Base-by-base conservation (phyloP, 2,113 vertebrate species). In the Saccopteryx bilineata region DNA sequence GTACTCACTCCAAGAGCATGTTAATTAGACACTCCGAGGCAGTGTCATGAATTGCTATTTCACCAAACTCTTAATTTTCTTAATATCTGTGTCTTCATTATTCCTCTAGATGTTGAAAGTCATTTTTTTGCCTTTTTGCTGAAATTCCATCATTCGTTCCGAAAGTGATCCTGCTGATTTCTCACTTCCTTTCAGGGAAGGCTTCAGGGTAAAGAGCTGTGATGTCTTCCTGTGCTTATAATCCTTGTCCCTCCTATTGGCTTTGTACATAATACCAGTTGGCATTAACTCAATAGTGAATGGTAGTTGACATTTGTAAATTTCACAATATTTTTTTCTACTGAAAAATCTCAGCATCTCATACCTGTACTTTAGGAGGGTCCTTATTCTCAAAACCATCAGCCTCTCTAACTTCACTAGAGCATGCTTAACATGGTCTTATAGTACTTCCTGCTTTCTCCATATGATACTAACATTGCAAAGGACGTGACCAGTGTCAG, bases 261-360 rank as follows among this genome's bases (percentile, higher is more conserved):
- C 39, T 82, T 18, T 33, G 10, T 46, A 50, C 5, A 23, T 50
- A n/a, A 80, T 19, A 8, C 3, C 17, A 68, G 1, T 65, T 66
- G 19, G 33, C 21, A 60, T 39, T 39, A 28, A 10, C 24, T 93
- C 85, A 81, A 58, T 81, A 68, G 12, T 31, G 13, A 78, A 46
- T 18, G 0, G 6, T 39, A 58, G 78, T 68, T 58, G 1, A 83
- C 14, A 48, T 68, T 24, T 63, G 8, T 66, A 75, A 74, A 76
- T 61, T 52, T 81, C 71, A 91, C 8, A 33, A 31, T 60, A 78
- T 48, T 26, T 69, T 26, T 69, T 96, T 88, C 9, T 60, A 58
- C 2, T 65, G 26, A 69, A 95, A 58, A 66, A 50, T 71, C 8
- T 92, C 5, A 24, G 19, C 28, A 68, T 79, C 11, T 61, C 24